Evolutionary conservation across 1,140 invertebrate genomes (phyloP).

Genomic region (Macrostomum lignano): DNA sequence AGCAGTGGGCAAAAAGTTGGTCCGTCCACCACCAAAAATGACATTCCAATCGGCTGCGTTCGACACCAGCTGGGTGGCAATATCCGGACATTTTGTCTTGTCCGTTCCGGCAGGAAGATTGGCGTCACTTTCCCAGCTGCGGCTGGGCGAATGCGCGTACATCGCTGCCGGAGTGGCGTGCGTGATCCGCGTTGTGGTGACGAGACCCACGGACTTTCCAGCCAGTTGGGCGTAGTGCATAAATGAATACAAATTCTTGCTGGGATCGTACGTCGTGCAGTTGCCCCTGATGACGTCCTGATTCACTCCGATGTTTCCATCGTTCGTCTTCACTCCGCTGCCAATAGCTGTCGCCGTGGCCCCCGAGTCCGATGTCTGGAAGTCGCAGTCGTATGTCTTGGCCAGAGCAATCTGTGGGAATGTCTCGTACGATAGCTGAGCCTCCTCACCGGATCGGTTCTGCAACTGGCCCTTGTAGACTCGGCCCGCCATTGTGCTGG

Average conservation of each 20-base stretch:
- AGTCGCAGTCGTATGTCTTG: conserved; percentile 34
- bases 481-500: too few species aligned
- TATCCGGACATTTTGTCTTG: conserved; percentile 18
- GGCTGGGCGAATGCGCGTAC: conserved; percentile 44
- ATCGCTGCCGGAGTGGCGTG: conserved; percentile 59
- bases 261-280: conserved; percentile 8
- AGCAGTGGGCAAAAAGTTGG: conserved; percentile 9
- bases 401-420: conserved; percentile 41
- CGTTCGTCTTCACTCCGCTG: conserved; percentile 61
- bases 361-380: background rate
- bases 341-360: too few species aligned
- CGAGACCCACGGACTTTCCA: conserved; percentile 47
- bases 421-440: conserved; percentile 40
- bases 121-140: conserved; percentile 24
- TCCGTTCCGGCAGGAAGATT: too few species aligned
- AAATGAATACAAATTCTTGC: conserved; percentile 4
- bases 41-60: conserved; percentile 14
- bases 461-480: too few species aligned
- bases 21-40: conserved; percentile 13
- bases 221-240: background rate
- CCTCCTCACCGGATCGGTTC: conserved; percentile 36
- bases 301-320: conserved; percentile 44
- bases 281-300: conserved; percentile 33
- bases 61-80: conserved; percentile 18
- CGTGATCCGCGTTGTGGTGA: conserved; percentile 61